Conservation (phyloP, 2,113 vertebrate genomes). For the Eudorcas thomsonii region DNA sequence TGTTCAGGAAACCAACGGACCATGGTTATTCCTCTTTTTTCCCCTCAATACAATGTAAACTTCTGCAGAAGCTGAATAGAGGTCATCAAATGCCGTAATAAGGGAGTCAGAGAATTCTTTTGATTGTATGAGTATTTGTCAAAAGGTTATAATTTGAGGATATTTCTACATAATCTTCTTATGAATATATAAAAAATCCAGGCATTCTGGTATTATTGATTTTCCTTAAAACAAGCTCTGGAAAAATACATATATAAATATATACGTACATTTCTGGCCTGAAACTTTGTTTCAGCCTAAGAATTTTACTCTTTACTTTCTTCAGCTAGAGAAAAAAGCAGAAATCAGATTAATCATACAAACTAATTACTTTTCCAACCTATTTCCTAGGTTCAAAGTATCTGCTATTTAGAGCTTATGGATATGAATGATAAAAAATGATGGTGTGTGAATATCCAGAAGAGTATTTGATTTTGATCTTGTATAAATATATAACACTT, state of each 20-base stretch:
- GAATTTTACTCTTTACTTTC: not conserved
- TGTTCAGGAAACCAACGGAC: not conserved
- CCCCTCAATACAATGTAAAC: not conserved
- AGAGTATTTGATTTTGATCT: slow-evolving; percentile 4
- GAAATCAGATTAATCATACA: not conserved
- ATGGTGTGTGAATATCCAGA: not conserved
- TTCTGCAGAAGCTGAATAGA: not conserved
- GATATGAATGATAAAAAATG: not conserved
- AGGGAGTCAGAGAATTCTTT: not conserved
- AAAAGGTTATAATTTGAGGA: not conserved
- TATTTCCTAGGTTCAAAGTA: not conserved
- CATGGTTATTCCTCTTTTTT: not conserved
- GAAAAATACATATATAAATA: not conserved
- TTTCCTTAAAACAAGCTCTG: not conserved
- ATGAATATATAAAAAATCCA: not conserved
- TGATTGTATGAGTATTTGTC: not conserved
- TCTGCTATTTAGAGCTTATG: not conserved
- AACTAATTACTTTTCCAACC: slow-evolving; percentile 7
- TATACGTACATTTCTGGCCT: not conserved
- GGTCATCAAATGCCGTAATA: not conserved
- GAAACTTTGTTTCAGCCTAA: not conserved
- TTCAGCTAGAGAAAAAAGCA: not conserved
- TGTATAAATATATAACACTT: not conserved
- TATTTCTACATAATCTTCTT: not conserved
- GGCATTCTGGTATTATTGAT: not conserved